phyloP scores from a whole-genome alignment of 2,888 invertebrate species.

The Lysandra coridon region DNA sequence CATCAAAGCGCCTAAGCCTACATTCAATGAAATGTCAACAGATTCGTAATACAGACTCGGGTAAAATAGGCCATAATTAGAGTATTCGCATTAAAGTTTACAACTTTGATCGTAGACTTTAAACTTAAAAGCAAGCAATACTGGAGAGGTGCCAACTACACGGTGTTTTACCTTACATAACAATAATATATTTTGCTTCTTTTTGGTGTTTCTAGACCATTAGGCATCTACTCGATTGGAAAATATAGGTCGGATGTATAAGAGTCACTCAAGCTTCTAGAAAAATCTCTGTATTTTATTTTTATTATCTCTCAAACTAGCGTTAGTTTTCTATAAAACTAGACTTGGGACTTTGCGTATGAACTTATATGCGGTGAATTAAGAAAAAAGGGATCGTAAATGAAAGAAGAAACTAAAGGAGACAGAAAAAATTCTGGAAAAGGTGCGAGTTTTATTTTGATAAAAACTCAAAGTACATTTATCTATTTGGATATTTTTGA shows the following conservation, averaged over 20 bases:
- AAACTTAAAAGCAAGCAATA: background rate
- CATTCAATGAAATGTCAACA: background rate
- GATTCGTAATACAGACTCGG: background rate
- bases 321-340: background rate
- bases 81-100: background rate
- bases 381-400: background rate
- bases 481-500: no score
- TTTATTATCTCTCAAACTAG: slow-evolving; percentile 7
- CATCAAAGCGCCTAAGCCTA: background rate
- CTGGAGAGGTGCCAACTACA: background rate
- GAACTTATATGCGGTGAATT: background rate
- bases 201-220: slow-evolving; percentile 19
- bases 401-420: background rate
- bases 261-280: slow-evolving; percentile 22
- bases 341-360: background rate
- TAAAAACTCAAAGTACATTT: no score
- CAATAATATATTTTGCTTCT: slow-evolving; percentile 12
- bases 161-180: slow-evolving; percentile 14
- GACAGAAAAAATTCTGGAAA: no score
- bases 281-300: background rate
- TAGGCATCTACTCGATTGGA: slow-evolving; percentile 10
- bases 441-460: no score
- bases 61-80: background rate
- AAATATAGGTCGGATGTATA: slow-evolving; percentile 20
- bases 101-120: background rate